These are phyloP conservation scores for Meandrina meandrites DNA, from an alignment of 92 coral and sea anemone species.

Conservation along the genomic window DNA sequence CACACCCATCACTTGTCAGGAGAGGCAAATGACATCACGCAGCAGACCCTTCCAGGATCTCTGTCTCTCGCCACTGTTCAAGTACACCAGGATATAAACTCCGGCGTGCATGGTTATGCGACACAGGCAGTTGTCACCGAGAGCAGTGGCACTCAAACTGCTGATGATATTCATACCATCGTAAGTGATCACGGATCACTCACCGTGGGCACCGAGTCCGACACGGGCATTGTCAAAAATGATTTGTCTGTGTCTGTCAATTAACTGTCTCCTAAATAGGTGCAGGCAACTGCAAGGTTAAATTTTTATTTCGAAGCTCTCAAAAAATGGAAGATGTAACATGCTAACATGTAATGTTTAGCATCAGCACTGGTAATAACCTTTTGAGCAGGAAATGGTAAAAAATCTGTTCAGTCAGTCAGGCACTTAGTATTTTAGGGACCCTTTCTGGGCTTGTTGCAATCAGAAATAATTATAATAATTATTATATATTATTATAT, in stretches of 20 bases:
- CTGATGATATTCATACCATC: constrained; percentile 76
- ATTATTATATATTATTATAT: no score
- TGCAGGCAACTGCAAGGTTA: not conserved
- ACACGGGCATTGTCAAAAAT: constrained; percentile 60
- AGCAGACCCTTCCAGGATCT: constrained; percentile 62
- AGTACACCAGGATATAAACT: constrained; percentile 74
- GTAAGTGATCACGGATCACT: constrained; percentile 69
- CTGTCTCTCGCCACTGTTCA: constrained; percentile 75
- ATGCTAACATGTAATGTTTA: not conserved
- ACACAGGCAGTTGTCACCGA: constrained; percentile 80
- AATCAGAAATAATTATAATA: not conserved
- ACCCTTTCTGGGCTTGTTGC: not conserved
- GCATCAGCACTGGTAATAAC: not conserved
- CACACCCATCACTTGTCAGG: constrained; percentile 65
- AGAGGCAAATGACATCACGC: constrained; percentile 72
- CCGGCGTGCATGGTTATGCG: constrained; percentile 57
- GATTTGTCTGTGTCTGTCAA: constrained; percentile 62
- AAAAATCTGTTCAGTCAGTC: not conserved
- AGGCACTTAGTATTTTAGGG: not conserved
- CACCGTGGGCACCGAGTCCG: constrained; percentile 54
- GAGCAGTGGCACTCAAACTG: constrained; percentile 83
- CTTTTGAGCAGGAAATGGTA: not conserved
- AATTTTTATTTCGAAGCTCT: not conserved
- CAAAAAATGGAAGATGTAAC: not conserved
- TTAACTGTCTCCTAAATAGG: constrained; percentile 41